These are phyloP conservation scores for Sterrhoptilus dennistouni DNA, from an alignment of 2,113 vertebrate genomes.

Conservation along the genomic window DNA sequence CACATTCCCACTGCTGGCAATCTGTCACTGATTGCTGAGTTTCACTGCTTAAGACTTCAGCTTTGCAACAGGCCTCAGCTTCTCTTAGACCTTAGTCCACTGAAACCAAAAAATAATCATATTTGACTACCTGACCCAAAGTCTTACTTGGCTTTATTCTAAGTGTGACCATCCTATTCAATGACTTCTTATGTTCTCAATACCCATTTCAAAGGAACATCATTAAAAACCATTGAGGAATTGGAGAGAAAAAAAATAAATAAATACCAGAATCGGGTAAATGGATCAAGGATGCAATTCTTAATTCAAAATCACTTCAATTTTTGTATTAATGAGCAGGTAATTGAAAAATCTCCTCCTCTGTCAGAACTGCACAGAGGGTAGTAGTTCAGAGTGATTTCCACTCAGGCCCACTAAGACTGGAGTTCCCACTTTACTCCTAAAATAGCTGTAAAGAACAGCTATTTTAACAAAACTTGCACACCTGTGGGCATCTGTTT, in stretches of 20 bases:
- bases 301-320: background rate
- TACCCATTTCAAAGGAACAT: background rate
- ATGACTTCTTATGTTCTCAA: background rate
- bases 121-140: background rate
- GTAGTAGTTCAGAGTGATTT: background rate
- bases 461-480: background rate
- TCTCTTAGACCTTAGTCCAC: background rate
- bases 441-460: background rate
- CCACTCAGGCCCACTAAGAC: background rate
- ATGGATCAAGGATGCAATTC: background rate
- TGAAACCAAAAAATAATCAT: background rate
- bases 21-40: background rate
- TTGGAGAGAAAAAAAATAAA: background rate
- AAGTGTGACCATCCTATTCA: background rate
- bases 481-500: background rate
- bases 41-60: background rate
- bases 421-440: background rate
- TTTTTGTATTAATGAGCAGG: background rate
- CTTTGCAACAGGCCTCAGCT: background rate
- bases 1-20: background rate
- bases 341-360: background rate
- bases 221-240: background rate
- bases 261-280: background rate
- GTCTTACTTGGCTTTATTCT: background rate
- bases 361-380: background rate